Evolutionary conservation across 2,797 vertebrate species (phyloP).

Genomic region (Ceryle rudis): DNA sequence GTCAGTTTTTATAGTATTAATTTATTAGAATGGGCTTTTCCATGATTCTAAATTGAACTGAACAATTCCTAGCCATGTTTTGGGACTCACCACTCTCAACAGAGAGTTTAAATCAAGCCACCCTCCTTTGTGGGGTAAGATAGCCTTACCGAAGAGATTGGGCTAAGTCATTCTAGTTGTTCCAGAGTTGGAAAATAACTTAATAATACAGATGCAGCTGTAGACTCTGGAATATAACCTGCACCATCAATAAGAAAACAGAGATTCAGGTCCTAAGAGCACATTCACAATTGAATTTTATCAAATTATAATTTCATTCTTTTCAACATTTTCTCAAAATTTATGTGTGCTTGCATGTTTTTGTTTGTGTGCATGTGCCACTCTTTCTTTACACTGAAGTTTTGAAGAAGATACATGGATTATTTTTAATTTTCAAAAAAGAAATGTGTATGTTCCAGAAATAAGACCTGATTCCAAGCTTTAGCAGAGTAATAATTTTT

Average conservation of each 20-base stretch:
- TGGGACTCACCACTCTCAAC: neutral
- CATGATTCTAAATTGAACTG: neutral
- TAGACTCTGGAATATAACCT: neutral
- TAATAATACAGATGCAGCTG: neutral
- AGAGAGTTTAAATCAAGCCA: neutral
- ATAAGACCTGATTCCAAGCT: neutral
- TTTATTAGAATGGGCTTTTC: neutral
- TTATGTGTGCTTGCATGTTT: rapidly evolving
- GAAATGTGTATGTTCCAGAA: neutral
- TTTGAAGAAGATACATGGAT: neutral
- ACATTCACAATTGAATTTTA: neutral
- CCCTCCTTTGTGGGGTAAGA: rapidly evolving
- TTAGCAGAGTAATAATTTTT: neutral
- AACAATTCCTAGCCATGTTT: neutral
- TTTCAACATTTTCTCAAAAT: neutral
- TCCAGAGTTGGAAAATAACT: neutral
- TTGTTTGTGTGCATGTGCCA: neutral
- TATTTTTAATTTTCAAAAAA: neutral
- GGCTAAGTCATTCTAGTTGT: neutral
- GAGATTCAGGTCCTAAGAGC: neutral
- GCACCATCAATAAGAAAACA: neutral
- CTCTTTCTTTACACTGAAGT: neutral
- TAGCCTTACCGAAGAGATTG: neutral
- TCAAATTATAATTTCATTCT: neutral
- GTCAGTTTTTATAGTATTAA: neutral